Base-by-base conservation (phyloP, 2,888 invertebrate species). In the Germaria angustata region DNA sequence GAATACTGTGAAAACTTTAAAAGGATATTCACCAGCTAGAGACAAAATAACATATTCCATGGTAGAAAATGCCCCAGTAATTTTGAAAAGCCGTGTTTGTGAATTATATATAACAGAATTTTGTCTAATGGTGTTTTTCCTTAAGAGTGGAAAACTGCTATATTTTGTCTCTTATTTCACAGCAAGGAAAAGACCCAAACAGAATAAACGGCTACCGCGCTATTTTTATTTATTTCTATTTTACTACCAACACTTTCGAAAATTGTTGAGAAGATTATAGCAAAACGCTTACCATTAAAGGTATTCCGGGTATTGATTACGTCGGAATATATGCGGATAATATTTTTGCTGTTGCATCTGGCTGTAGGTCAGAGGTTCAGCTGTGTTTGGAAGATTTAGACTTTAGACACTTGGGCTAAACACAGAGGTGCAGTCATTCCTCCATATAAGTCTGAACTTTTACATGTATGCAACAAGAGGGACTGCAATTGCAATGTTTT, bases 41-140 rank as follows among this genome's bases (percentile, higher is more conserved):
- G 51, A 78, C 20, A 77, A 61, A 22, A 61, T 63, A 11, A 77
- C 59, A 8, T 78, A 71, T 24, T 13, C 41, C 8, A 71, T 71
- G 44, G 22, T 63, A 6, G 41, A 68, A 53, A 15, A 24, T 39
- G 9, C 53, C 1, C 17, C 53, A 13, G 8, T 28, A 2, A n/a
- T 13, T 34, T 9, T 39, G 13, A 32, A 78, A 61, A 7, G 4
- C 28, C 28, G 28, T 5, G 4, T 28, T 28, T 28, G 4, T 28
- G 28, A 28, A 28, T 6, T 28, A 0, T 76, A n/a, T n/a, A 59
- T 13, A 66, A 59, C 24, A 49, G 7, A 1, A 78, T 78, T 13
- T 2, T 78, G 20, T 4, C 17, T 1, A 17, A 17, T 5, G 78
- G 71, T 1, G 34, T 51, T 9, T 65, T n/a, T 17, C 78, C 71